These are phyloP conservation scores for Theretra japonica DNA, from an alignment of 2,888 invertebrate species.

Conservation along the genomic window DNA sequence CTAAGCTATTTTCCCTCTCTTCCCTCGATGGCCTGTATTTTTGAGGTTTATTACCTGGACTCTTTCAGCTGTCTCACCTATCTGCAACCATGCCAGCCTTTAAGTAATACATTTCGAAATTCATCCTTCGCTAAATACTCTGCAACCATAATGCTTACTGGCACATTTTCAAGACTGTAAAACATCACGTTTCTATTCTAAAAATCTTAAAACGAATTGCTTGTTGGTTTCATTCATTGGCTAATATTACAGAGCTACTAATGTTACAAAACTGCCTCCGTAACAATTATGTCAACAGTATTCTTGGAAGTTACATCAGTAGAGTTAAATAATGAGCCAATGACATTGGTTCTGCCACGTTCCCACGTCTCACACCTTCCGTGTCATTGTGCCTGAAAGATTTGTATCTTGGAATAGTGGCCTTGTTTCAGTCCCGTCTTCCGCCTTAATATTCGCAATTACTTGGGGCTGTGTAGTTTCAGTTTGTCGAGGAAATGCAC, in stretches of 20 bases:
- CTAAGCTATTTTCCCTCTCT: too few species aligned
- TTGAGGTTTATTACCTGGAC: too few species aligned
- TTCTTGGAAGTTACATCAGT: conserved; percentile 7
- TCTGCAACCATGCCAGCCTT: too few species aligned
- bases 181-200: not conserved
- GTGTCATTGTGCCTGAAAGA: conserved; percentile 21
- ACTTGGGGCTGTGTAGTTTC: conserved; percentile 1
- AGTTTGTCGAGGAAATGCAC: conserved; percentile 12
- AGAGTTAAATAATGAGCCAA: conserved; percentile 12
- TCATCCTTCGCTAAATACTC: too few species aligned
- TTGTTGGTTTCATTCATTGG: not conserved
- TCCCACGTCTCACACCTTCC: conserved; percentile 25
- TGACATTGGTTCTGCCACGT: conserved; percentile 14
- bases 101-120: too few species aligned
- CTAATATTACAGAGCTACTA: not conserved
- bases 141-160: too few species aligned
- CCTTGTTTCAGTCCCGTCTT: conserved; percentile 21
- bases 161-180: too few species aligned
- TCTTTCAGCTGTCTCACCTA: too few species aligned
- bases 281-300: conserved; percentile 7
- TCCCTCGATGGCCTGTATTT: too few species aligned
- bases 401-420: conserved; percentile 6
- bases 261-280: conserved; percentile 9
- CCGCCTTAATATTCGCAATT: conserved; percentile 18
- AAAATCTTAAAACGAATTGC: not conserved